These are phyloP conservation scores for Piprites chloris DNA, from an alignment of 2,113 vertebrate genomes.

Conservation along the genomic window DNA sequence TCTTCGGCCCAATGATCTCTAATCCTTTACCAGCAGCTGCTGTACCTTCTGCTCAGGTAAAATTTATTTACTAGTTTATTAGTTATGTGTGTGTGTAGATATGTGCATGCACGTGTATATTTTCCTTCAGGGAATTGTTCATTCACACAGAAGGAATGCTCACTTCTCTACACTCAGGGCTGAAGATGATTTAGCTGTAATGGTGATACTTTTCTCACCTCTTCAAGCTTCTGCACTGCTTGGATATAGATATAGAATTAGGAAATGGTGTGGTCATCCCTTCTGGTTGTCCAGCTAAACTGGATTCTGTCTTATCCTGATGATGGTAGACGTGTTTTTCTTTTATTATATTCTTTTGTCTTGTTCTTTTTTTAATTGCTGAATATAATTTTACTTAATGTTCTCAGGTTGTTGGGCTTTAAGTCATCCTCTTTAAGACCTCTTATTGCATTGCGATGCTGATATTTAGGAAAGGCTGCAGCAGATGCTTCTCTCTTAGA, in stretches of 20 bases:
- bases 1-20: constrained; percentile 98
- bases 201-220: not conserved
- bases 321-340: not conserved
- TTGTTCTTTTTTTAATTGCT: not conserved
- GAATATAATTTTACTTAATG: not conserved
- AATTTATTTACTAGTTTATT: not conserved
- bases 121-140: not conserved
- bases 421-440: not conserved
- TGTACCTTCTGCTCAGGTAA: constrained; percentile 74
- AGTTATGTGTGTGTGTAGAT: not conserved
- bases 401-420: not conserved
- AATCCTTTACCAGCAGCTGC: constrained; percentile 87
- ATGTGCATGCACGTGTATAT: accelerated
- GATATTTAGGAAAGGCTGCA: not conserved
- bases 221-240: not conserved
- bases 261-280: not conserved
- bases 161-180: not conserved
- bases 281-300: not conserved
- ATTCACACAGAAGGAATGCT: not conserved
- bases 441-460: not conserved
- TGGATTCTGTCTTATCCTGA: not conserved
- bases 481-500: not conserved
- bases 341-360: not conserved
- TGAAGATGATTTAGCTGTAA: not conserved
- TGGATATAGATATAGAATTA: not conserved